Evolutionary conservation across 2,797 vertebrate species (phyloP).

Genomic region (Lacerta agilis): DNA sequence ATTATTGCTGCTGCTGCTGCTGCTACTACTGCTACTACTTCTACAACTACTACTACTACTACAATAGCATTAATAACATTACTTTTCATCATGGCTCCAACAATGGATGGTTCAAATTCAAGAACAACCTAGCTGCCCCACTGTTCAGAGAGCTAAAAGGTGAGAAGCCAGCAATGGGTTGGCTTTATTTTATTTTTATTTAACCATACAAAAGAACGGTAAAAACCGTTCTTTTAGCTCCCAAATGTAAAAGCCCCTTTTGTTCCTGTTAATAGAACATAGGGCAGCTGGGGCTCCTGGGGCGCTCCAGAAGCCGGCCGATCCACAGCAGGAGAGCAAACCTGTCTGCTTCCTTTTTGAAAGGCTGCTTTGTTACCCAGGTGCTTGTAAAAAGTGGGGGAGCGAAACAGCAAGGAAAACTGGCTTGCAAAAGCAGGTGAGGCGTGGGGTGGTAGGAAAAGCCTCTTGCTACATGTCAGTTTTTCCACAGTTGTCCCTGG

Average conservation of each 20-base stretch:
- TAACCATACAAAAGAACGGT: not conserved
- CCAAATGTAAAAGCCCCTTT: not conserved
- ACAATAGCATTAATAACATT: no score
- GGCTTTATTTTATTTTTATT: not conserved
- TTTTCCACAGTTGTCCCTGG: not conserved
- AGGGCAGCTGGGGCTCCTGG: not conserved
- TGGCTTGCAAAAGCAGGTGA: not conserved
- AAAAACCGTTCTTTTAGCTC: not conserved
- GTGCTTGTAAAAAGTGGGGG: not conserved
- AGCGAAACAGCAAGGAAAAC: not conserved
- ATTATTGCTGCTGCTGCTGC: no score
- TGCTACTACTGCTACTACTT: no score
- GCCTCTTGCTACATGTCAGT: not conserved
- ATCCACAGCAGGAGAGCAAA: not conserved
- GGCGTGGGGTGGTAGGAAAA: not conserved
- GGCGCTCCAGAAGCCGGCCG: not conserved
- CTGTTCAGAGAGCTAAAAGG: not conserved
- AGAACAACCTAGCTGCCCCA: no score
- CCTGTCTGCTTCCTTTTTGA: not conserved
- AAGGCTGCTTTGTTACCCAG: conserved; percentile 25
- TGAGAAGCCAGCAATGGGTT: accelerated
- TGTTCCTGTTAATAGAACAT: conserved; percentile 14
- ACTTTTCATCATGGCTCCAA: not conserved
- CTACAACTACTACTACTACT: no score
- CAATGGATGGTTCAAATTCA: not conserved